Base-by-base conservation (phyloP, 2,888 invertebrate species). In the Brachyopa scutellaris region DNA sequence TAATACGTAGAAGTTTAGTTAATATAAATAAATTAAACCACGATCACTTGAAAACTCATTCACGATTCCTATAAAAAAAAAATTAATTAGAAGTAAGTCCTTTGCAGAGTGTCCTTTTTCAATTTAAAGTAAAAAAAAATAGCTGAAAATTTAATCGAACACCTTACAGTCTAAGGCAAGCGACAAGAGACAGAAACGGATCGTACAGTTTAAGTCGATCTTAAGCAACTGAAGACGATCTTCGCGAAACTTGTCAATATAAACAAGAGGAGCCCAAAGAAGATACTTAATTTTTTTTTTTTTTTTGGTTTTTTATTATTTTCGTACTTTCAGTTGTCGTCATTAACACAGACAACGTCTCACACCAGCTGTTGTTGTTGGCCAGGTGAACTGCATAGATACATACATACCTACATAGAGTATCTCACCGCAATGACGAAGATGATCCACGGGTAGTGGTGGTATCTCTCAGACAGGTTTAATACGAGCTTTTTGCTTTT, bases 141-240 rank as follows among this genome's bases (percentile, higher is more conserved):
- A n/a, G n/a, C n/a, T n/a, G n/a, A n/a, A n/a, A n/a, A n/a, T n/a
- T n/a, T n/a, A n/a, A n/a, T n/a, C 38, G 33, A 59, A 57, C 47
- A 47, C 62, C 80, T 80, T 80, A 80, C 80, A 70, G 80, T 74
- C 64, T 74, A 59, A 80, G 74, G 74, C 49, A 59, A 80, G 57
- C 69, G 49, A 64, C 69, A 59, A 45, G 59, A 77, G 78, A 80
- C 77, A 74, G 74, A 80, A 69, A 80, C 67, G 64, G 90, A 89
- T 88, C 90, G 89, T 90, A 89, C 88, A 88, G 89, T 89, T 86
- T 85, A 87, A 89, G 89, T 88, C 89, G 90, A 89, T 90, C 89
- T 89, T 87, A 87, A 89, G 88, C 89, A 90, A 90, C 90, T 90
- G 90, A 90, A 90, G 90, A 89, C 87, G 90, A 89, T 88, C 87